Percentiles rank a stretch among this genome's conserved stretches.
Evolutionary conservation across 2,888 invertebrate species (phyloP).

Genomic region (Hybos culiciformis): DNA sequence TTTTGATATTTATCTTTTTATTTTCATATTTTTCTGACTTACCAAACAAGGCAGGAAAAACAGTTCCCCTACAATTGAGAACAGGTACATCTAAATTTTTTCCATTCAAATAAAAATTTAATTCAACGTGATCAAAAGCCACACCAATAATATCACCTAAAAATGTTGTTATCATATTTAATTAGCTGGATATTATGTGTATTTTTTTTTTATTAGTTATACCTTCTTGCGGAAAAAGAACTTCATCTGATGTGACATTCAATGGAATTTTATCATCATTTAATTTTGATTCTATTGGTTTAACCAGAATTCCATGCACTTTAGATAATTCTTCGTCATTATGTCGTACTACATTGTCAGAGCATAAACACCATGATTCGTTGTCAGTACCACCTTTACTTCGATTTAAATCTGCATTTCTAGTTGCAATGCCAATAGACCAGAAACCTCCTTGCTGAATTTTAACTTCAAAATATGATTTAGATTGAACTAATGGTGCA

Average conservation of each 20-base stretch:
- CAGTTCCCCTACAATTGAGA: constrained; percentile 76
- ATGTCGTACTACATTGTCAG: constrained; percentile 76
- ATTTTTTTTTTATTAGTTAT: too few species aligned
- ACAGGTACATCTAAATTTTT: constrained; percentile 72
- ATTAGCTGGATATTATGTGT: too few species aligned
- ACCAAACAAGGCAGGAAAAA: constrained; percentile 90
- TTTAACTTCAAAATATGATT: constrained; percentile 97
- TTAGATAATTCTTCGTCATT: constrained; percentile 55
- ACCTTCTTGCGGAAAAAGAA: constrained; percentile 16
- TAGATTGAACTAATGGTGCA: constrained; percentile 90
- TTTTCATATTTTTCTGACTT: too few species aligned
- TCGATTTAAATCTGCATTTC: constrained; percentile 72
- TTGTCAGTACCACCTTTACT: constrained; percentile 78
- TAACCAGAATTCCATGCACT: constrained; percentile 6
- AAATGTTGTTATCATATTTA: too few species aligned
- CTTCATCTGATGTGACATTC: constrained; percentile 4
- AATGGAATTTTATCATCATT: constrained; percentile 21
- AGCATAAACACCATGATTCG: constrained; percentile 87
- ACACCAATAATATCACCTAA: constrained; percentile 88
- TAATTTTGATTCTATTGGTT: constrained; percentile 19
- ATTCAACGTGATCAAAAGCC: constrained; percentile 89
- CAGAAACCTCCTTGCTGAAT: constrained; percentile 91
- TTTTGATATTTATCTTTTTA: too few species aligned
- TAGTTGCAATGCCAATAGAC: constrained; percentile 88
- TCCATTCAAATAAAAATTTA: constrained; percentile 91